Conservation (phyloP, 2,888 invertebrate genomes). For the Cheilosia scutellata region DNA sequence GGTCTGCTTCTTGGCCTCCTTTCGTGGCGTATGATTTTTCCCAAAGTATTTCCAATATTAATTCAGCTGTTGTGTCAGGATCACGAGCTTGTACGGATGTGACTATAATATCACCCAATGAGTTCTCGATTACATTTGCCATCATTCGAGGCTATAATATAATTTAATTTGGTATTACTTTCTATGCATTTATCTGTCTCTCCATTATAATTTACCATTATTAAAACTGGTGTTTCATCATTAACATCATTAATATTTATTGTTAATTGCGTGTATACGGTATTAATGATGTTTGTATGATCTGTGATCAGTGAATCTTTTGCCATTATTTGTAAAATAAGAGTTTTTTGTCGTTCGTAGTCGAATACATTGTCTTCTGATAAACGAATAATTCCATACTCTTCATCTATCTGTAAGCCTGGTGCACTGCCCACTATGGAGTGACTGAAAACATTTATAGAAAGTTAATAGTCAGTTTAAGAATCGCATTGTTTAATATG, state of each 20-base stretch:
- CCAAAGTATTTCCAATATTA: conserved; percentile 87
- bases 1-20: conserved; percentile 83
- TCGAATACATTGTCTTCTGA: conserved; percentile 86
- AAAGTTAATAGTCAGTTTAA: background rate
- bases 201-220: conserved; percentile 84
- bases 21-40: conserved; percentile 86
- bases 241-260: conserved; percentile 89
- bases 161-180: background rate
- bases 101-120: conserved; percentile 83
- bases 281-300: conserved; percentile 70
- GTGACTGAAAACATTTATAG: conserved; percentile 83
- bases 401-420: conserved; percentile 85
- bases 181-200: background rate
- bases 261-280: conserved; percentile 85
- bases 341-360: conserved; percentile 86
- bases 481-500: no score
- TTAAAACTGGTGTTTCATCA: conserved; percentile 89
- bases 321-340: conserved; percentile 86
- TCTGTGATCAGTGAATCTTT: conserved; percentile 84
- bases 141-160: conserved; percentile 84
- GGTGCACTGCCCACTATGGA: conserved; percentile 85
- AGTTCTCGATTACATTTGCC: conserved; percentile 86
- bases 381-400: conserved; percentile 86
- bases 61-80: conserved; percentile 86
- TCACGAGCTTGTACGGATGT: conserved; percentile 85